Evolutionary conservation across 2,888 invertebrate species (phyloP), one percentile per base, ranked within the genome.

Genomic region (Podotricha telesiphe): DNA sequence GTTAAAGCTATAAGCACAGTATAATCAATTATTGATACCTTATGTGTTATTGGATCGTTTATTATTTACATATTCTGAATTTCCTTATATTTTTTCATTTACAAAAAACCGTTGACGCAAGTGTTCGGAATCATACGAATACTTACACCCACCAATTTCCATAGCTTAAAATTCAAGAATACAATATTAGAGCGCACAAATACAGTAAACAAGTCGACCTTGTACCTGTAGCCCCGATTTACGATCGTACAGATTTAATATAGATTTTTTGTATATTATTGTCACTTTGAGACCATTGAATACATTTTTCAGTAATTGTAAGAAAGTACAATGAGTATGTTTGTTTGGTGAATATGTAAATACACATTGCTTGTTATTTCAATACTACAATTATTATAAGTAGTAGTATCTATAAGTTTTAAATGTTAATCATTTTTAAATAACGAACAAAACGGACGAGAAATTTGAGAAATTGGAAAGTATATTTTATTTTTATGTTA

Each of bases 201-300:
- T 79, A n/a, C n/a, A n/a, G 86, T 88, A 89, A 91, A 90, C 88
- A 89, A 83, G 77, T 83, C 86, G 82, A 86, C 87, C 86, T 87
- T 87, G 80, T 68, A 67, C 80, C 72, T 69, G n/a, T n/a, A n/a
- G n/a, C 65, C 69, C 67, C 65, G 67, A 67, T 65, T 69, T 66
- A 17, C 61, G 13, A 58, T 64, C 22, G 53, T 67, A 56, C 40
- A 2, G 48, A 37, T 37, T n/a, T 47, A 45, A 59, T 22, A 22
- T 45, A 45, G n/a, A n/a, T n/a, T n/a, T n/a, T n/a, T n/a, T n/a
- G 6, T 59, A 42, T 58, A 58, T 59, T 45, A 45, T 45, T 40
- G 13, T 20, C 20, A n/a, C 19, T 8, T 0, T 50, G 13, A 50
- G 11, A 50, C 20, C 10, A 10, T 50, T 20, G 13, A 42, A 42